phyloP scores from a whole-genome alignment of 2,797 vertebrate species.

The Simalia tracyae region DNA sequence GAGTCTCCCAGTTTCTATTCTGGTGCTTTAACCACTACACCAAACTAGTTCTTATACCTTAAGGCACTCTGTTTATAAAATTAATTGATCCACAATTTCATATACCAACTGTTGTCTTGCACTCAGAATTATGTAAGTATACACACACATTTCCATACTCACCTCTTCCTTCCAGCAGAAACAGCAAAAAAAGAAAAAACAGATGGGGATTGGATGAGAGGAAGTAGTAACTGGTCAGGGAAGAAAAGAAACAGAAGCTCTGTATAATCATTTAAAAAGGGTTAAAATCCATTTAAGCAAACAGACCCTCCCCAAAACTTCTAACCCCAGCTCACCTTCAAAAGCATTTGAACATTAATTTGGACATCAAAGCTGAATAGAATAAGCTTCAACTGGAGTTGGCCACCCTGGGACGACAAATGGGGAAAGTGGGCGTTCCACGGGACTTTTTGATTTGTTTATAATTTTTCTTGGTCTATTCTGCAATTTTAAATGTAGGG shows the following conservation, averaged over 20 bases:
- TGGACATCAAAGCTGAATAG: too few species aligned
- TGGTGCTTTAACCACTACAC: too few species aligned
- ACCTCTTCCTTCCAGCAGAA: background rate
- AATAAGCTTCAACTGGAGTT: too few species aligned
- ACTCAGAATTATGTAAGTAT: background rate
- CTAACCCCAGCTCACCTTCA: too few species aligned
- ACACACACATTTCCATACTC: background rate
- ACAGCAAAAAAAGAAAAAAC: background rate
- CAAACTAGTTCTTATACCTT: background rate
- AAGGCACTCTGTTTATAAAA: background rate
- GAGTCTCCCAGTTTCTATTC: too few species aligned
- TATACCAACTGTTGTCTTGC: background rate
- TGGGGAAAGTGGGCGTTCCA: too few species aligned
- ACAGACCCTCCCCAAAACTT: too few species aligned
- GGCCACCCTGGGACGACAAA: too few species aligned
- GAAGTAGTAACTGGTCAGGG: background rate
- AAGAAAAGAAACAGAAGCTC: too few species aligned
- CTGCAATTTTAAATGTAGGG: background rate
- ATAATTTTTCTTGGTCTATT: background rate
- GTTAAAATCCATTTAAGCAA: too few species aligned
- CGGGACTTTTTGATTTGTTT: background rate
- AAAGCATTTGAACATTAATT: too few species aligned
- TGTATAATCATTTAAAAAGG: too few species aligned
- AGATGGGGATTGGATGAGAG: background rate
- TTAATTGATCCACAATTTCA: background rate